A percentile compares a stretch with the other conserved stretches of the same genome.
Evolutionary conservation across 2,797 vertebrate species (phyloP).

Genomic region (Malurus splendens): DNA sequence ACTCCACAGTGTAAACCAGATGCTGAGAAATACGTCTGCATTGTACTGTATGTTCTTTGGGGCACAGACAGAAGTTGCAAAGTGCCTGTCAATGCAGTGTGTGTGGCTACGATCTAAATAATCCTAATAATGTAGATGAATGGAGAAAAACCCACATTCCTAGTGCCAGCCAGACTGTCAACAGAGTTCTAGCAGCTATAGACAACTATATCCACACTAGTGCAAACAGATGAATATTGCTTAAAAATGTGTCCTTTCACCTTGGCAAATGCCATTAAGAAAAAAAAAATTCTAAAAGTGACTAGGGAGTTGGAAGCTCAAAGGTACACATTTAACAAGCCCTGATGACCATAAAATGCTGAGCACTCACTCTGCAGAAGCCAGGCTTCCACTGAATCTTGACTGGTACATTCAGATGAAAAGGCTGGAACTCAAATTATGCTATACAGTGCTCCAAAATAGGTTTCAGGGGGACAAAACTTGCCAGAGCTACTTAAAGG

Average conservation of each 20-base stretch:
- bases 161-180: not conserved
- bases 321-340: not conserved
- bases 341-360: not conserved
- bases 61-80: not conserved
- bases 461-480: not conserved
- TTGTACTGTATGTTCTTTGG: not conserved
- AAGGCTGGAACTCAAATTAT: not conserved
- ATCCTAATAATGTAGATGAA: not conserved
- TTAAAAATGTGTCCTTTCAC: not conserved
- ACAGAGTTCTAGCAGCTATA: not conserved
- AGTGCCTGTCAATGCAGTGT: not conserved
- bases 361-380: not conserved
- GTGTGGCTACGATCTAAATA: not conserved
- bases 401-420: not conserved
- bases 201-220: not conserved
- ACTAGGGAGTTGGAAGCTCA: not conserved
- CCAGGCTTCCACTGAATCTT: not conserved
- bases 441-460: not conserved
- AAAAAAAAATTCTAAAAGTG: not conserved
- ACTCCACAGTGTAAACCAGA: conserved; percentile 44
- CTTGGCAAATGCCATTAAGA: not conserved
- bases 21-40: not conserved
- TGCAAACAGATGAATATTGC: not conserved
- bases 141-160: not conserved
- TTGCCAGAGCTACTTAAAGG: not conserved